phyloP scores from a whole-genome alignment of 30 jellyfish, hydroid and myxozoan species.

The Hydractinia echinata region DNA sequence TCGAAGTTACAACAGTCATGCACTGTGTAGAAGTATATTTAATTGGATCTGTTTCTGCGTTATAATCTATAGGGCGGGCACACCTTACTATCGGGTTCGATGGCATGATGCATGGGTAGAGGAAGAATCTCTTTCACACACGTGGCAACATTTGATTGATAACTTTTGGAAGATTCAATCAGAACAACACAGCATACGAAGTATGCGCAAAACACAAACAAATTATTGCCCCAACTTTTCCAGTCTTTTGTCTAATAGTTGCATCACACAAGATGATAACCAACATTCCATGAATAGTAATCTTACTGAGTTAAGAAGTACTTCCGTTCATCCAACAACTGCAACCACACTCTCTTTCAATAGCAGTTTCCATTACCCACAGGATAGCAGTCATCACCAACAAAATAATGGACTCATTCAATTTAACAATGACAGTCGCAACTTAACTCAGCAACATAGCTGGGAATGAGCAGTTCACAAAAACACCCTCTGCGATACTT shows the following conservation, averaged over 20 bases:
- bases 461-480: too few species aligned
- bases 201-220: conserved; percentile 7
- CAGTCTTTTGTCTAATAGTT: neutral
- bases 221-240: conserved; percentile 10
- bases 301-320: too few species aligned
- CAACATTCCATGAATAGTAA: too few species aligned
- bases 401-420: too few species aligned
- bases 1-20: neutral
- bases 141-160: conserved; percentile 23
- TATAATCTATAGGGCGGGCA: neutral
- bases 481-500: too few species aligned
- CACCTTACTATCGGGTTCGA: conserved; percentile 9
- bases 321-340: too few species aligned
- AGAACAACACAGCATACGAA: neutral
- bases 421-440: too few species aligned
- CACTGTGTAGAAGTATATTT: neutral
- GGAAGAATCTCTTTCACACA: conserved; percentile 14
- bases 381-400: too few species aligned
- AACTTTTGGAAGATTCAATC: conserved; percentile 25
- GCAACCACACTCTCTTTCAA: too few species aligned
- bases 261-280: too few species aligned
- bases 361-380: too few species aligned
- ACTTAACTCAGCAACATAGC: too few species aligned
- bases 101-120: conserved; percentile 29
- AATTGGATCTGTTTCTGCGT: neutral